Evolutionary conservation across 1,140 invertebrate species (phyloP), one percentile per base, ranked within the genome.

Genomic region (Triops cancriformis): DNA sequence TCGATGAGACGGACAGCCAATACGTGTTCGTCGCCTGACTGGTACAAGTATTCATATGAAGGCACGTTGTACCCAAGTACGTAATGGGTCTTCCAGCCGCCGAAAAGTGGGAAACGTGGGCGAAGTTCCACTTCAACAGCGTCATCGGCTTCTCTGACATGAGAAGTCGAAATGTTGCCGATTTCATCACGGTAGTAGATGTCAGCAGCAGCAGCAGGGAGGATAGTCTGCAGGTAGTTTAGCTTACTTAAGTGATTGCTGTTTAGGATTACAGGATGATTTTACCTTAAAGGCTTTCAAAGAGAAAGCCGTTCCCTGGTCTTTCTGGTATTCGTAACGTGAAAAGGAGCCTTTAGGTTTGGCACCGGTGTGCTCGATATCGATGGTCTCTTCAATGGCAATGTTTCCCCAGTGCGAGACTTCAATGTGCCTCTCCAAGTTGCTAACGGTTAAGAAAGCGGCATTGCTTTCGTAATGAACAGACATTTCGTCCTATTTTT

Each of bases 341-440:
- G 96, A 98, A 84, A 98, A 98, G n/a, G 95, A 90, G 6, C 97
- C 97, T 82, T 94, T 98, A 0, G 99, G 85, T 79, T 90, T 88
- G 12, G 98, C 97, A 31, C 98, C 98, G 75, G 92, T 92, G 83
- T 99, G 97, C 26, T 91, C 84, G 79, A 99, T 87, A 83, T 98
- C 94, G 83, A 99, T 90, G 0, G 91, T 90, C 84, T 99, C 98
- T 84, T 99, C 96, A 3, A 99, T 88, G 80, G 97, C 97, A 84
- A 99, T 96, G 82, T 98, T 98, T 23, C 98, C 98, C 98, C 98
- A 99, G 84, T 99, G 97, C 0, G 97, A 99, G 1, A 99, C 89
- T 86, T 99, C 97, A 82, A 99, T 94, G 0, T 90, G 86, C 45
- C 98, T 88, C 78, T 95, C 91, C 80, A 99, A 84, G 45, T 88